phyloP scores from a whole-genome alignment of 2,113 vertebrate genomes.

The Pao palembangensis region DNA sequence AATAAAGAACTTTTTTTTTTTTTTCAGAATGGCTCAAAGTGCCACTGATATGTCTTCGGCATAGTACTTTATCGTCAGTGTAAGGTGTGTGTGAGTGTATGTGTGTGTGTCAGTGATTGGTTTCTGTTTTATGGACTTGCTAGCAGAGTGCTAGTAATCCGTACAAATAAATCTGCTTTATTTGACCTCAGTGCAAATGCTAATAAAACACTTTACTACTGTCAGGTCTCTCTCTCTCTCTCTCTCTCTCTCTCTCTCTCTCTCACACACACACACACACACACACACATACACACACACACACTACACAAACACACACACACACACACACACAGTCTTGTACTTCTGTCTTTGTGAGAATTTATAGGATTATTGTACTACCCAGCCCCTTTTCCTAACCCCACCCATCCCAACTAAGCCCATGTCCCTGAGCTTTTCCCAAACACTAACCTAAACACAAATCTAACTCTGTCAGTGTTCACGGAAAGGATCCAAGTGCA shows the following conservation, averaged over 20 bases:
- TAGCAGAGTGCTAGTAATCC: conserved; percentile 68
- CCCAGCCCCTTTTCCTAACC: no score
- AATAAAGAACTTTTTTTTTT: conserved; percentile 33
- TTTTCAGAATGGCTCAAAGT: conserved; percentile 29
- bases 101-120: conserved; percentile 62
- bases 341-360: no score
- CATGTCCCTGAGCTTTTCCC: no score
- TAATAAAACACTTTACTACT: conserved; percentile 79
- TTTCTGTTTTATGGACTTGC: conserved; percentile 77
- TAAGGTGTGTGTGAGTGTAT: conserved; percentile 19
- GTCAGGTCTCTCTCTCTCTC: no score
- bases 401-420: no score
- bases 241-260: no score
- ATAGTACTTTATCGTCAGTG: conserved; percentile 32
- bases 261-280: no score
- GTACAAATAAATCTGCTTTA: conserved; percentile 73
- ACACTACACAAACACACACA: conserved; percentile 22
- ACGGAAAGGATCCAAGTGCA: no score
- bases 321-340: conserved; percentile 20
- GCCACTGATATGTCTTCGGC: conserved; percentile 58
- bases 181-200: conserved; percentile 72
- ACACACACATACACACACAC: conserved; percentile 43
- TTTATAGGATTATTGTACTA: no score
- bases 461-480: no score
- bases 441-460: no score